Base-by-base conservation (phyloP, 2,113 vertebrate species). In the Gymnorhina tibicen region DNA sequence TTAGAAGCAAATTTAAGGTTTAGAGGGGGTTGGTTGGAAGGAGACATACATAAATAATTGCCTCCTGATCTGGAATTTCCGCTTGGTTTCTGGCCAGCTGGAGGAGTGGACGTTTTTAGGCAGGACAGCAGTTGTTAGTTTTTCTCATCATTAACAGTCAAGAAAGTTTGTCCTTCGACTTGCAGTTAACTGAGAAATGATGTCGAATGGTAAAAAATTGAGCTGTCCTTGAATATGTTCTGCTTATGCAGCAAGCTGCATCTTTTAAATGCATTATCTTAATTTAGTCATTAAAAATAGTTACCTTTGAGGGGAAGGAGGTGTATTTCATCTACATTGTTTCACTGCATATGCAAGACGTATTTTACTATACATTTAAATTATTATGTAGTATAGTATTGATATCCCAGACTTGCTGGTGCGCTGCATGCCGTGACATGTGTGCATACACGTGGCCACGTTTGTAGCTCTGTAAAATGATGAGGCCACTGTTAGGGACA, bases 41-140 rank as follows among this genome's bases (percentile, higher is more conserved):
- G 56, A 93, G 67, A 44, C 39, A 66, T 92, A 84, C 30, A 69
- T 94, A 95, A 94, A 89, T 89, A 84, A 85, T 91, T 95, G 63
- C 58, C 44, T 96, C 60, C 80, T 9, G 14, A 69, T 93, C 90
- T 95, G 92, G 96, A 97, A 96, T 95, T 97, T 95, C 93, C 93
- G 16, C 77, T 96, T 93, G 82, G 80, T 81, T 96, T 39, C 2
- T 92, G 72, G 74, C 90, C 93, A 96, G 66, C 66, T 96, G 76
- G 85, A 92, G 46, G 37, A 93, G 60, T 68, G 90, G 73, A 90
- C 1, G 1, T 67, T 78, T 91, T 50, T 47, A 58, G 85, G 62
- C 83, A 79, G 74, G 82, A 82, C 62, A 88, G 39, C 3, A 8
- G 33, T 68, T 67, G 79, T 66, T 89, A 76, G 75, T 70, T 88